phyloP scores from a whole-genome alignment of 2,888 invertebrate genomes.

The Eristalis arbustorum region DNA sequence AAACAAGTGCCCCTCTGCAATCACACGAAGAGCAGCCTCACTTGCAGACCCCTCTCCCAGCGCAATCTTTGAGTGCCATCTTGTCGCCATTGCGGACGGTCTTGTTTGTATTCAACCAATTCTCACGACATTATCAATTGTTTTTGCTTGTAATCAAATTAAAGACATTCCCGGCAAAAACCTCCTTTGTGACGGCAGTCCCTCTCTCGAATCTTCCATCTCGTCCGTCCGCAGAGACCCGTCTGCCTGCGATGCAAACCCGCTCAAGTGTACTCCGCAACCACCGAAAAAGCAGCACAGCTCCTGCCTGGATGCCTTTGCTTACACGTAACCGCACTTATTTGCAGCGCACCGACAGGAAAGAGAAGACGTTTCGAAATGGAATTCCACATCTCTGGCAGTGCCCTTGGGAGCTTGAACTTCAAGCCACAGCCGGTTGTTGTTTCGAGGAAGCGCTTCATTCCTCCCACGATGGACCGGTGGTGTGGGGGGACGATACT shows the following conservation, averaged over 20 bases:
- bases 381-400: neutral
- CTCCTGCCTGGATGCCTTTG: neutral
- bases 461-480: neutral
- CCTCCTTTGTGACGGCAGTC: neutral
- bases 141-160: neutral
- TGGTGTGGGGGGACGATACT: neutral
- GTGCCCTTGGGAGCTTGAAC: constrained; percentile 25
- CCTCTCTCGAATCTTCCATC: neutral
- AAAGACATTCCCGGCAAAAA: neutral
- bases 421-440: constrained; percentile 14
- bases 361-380: constrained; percentile 10
- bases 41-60: too few species aligned
- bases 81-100: too few species aligned
- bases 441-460: neutral
- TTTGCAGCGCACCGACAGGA: constrained; percentile 4
- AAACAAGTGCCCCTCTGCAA: too few species aligned
- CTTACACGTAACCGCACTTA: constrained; percentile 8
- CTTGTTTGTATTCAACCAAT: neutral
- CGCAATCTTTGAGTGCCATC: too few species aligned
- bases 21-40: too few species aligned
- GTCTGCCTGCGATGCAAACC: neutral
- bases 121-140: neutral
- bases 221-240: neutral
- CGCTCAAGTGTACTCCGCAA: neutral
- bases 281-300: neutral